Evolutionary conservation across 2,888 invertebrate species (phyloP).

Genomic region (Agelastica alni): DNA sequence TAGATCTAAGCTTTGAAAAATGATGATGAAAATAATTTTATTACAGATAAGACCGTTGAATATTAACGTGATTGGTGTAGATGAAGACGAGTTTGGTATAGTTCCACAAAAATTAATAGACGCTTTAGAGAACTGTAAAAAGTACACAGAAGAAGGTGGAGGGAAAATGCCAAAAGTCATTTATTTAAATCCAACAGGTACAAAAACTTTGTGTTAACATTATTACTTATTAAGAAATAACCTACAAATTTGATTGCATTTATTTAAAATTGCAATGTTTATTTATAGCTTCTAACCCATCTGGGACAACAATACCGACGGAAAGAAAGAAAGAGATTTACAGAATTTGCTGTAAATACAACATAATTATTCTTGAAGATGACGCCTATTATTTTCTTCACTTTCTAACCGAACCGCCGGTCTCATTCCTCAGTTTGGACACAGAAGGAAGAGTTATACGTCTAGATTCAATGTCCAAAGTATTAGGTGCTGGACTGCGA

Average conservation of each 20-base stretch:
- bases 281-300: slow-evolving; percentile 69
- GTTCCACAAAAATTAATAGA: slow-evolving; percentile 64
- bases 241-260: too few relatives aligned
- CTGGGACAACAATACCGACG: slow-evolving; percentile 69
- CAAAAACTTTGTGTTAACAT: too few relatives aligned
- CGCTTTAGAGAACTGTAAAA: slow-evolving; percentile 61
- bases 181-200: slow-evolving; percentile 72
- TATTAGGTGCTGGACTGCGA: slow-evolving; percentile 72
- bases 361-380: slow-evolving; percentile 79
- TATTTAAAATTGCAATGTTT: too few relatives aligned
- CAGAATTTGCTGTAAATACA: slow-evolving; percentile 73
- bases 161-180: slow-evolving; percentile 70
- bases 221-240: too few relatives aligned
- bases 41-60: slow-evolving; percentile 70
- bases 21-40: too few relatives aligned
- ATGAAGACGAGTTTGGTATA: slow-evolving; percentile 72
- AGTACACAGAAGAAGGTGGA: slow-evolving; percentile 53
- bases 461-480: slow-evolving; percentile 79
- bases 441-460: slow-evolving; percentile 75
- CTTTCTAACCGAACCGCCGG: slow-evolving; percentile 65
- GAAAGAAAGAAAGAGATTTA: slow-evolving; percentile 72
- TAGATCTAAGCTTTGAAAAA: too few relatives aligned
- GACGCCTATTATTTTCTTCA: slow-evolving; percentile 82
- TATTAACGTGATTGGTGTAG: slow-evolving; percentile 68
- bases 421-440: slow-evolving; percentile 75